phyloP scores from a whole-genome alignment of 1,140 invertebrate species.

The Planococcus citri region DNA sequence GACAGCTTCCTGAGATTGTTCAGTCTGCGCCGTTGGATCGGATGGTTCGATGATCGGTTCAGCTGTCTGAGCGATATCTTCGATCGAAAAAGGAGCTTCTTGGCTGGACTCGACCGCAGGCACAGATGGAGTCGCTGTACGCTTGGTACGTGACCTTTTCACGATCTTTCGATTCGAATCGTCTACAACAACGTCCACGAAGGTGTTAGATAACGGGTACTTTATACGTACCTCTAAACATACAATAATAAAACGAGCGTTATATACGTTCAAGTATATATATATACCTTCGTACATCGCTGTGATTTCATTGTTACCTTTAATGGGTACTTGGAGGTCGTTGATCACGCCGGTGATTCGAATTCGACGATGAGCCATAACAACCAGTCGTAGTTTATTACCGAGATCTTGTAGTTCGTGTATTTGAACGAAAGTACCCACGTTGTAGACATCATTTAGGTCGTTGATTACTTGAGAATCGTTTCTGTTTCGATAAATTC shows the following conservation, averaged over 20 bases:
- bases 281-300: too few species aligned
- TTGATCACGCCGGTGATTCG: constrained; percentile 65
- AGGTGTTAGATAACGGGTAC: constrained; percentile 28
- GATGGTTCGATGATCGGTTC: too few species aligned
- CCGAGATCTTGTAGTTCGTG: constrained; percentile 94
- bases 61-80: too few species aligned
- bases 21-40: neutral
- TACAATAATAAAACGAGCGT: neutral
- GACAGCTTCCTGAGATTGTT: neutral
- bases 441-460: constrained; percentile 73
- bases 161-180: constrained; percentile 10
- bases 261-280: neutral
- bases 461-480: constrained; percentile 16
- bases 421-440: constrained; percentile 97
- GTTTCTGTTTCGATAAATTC: constrained; percentile 21
- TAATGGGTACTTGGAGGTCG: constrained; percentile 42
- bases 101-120: neutral
- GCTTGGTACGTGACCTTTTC: too few species aligned
- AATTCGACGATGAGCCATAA: constrained; percentile 85
- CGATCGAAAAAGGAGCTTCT: neutral
- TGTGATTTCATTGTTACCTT: too few species aligned
- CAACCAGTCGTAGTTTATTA: constrained; percentile 77
- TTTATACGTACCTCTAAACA: constrained; percentile 34
- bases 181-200: constrained; percentile 27
- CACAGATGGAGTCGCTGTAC: neutral